Percentiles rank a stretch among this genome's conserved stretches.
phyloP scores from a whole-genome alignment of 2,113 vertebrate species.

The Elgaria multicarinata region DNA sequence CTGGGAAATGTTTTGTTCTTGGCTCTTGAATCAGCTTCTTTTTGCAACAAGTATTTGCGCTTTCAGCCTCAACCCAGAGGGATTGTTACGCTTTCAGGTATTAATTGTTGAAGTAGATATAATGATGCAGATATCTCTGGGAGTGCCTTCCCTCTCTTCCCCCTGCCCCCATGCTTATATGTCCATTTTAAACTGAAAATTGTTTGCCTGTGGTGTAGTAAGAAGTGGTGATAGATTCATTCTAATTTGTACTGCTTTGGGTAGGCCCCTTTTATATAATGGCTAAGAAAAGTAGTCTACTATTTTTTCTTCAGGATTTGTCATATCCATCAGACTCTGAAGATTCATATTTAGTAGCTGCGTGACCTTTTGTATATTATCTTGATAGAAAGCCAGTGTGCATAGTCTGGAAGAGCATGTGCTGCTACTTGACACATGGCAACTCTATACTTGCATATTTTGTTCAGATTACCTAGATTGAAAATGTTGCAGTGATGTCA shows the following conservation, averaged over 20 bases:
- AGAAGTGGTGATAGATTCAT: not conserved
- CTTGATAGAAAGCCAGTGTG: not conserved
- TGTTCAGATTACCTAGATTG: not conserved
- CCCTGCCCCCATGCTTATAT: no score
- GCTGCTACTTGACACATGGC: not conserved
- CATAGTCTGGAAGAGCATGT: not conserved
- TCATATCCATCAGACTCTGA: not conserved
- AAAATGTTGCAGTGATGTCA: not conserved
- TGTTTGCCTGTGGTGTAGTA: not conserved
- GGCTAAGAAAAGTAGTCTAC: not conserved
- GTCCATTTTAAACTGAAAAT: accelerated
- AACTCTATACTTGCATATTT: not conserved
- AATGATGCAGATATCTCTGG: accelerated
- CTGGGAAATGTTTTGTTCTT: constrained; percentile 96
- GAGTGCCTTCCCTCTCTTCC: not conserved
- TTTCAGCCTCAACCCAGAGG: constrained; percentile 86
- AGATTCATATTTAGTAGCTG: not conserved
- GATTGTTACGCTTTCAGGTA: constrained; percentile 95
- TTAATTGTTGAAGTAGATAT: accelerated
- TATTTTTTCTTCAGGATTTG: not conserved
- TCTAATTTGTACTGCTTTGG: not conserved
- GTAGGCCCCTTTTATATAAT: not conserved
- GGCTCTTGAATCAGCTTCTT: constrained; percentile 93
- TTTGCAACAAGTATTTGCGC: constrained; percentile 97
- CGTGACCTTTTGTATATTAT: not conserved